Percentiles rank a stretch among this genome's conserved stretches.
Evolutionary conservation across 2,888 invertebrate genomes (phyloP).

Genomic region (Tenthredo notha): DNA sequence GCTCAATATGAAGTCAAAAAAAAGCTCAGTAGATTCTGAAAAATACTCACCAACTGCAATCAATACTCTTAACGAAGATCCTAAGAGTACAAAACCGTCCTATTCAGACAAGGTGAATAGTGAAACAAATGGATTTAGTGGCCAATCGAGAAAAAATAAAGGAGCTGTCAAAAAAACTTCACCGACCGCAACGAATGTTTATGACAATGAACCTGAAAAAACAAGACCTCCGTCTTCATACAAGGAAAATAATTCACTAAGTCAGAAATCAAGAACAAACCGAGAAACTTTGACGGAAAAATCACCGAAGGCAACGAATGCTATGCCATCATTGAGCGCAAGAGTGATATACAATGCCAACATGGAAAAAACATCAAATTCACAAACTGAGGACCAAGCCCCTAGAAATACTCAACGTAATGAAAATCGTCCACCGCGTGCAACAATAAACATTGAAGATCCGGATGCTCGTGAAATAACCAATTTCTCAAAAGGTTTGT

Average conservation of each 20-base stretch:
- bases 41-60: slow-evolving; percentile 3
- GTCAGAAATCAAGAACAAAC: not conserved
- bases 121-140: slow-evolving; percentile 6
- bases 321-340: not conserved
- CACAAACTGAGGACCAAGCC: not conserved
- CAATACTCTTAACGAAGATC: slow-evolving; percentile 4
- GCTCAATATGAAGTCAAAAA: not conserved
- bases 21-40: not conserved
- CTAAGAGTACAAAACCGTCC: slow-evolving; percentile 1
- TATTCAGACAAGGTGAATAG: not conserved
- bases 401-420: slow-evolving; percentile 7
- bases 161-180: not conserved
- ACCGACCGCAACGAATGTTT: not conserved
- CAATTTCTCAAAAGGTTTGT: not conserved
- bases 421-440: not conserved
- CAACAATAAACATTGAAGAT: slow-evolving; percentile 5
- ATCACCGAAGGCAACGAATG: not conserved
- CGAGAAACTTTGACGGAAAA: not conserved
- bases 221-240: not conserved
- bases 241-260: not conserved
- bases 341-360: not conserved
- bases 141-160: not conserved
- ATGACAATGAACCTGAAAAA: not conserved
- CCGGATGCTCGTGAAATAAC: not conserved
- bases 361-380: not conserved